Conservation (phyloP, 2,113 vertebrate species). For the Panthera uncia region DNA sequence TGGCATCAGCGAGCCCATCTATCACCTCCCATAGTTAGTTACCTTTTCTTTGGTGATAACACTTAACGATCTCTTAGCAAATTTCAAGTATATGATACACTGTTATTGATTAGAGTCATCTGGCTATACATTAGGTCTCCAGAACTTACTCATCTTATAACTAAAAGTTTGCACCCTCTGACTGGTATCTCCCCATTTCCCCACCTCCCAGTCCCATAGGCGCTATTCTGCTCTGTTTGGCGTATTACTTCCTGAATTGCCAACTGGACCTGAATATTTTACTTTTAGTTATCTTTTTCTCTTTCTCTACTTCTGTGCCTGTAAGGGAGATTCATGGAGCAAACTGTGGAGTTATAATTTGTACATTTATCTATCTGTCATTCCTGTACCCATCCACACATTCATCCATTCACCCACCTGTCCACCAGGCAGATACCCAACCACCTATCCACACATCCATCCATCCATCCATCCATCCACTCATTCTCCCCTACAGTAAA, state of each 20-base stretch:
- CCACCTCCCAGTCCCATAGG: not conserved
- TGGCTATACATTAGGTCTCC: not conserved
- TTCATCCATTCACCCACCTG: too few relatives aligned
- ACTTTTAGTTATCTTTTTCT: not conserved
- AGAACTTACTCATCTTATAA: not conserved
- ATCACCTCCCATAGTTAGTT: not conserved
- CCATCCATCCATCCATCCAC: not conserved
- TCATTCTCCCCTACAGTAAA: not conserved
- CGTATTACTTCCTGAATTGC: not conserved
- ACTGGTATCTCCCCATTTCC: not conserved
- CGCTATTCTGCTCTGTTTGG: not conserved
- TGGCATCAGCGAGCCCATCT: too few relatives aligned
- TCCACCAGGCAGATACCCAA: not conserved
- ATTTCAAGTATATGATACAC: not conserved
- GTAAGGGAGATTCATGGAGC: not conserved
- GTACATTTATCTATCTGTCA: not conserved
- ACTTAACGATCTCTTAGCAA: not conserved
- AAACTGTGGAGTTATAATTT: not conserved
- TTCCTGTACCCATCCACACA: not conserved
- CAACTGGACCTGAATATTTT: not conserved
- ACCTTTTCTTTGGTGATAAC: not conserved
- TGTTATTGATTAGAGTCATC: not conserved
- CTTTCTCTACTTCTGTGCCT: not conserved
- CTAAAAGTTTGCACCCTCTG: not conserved
- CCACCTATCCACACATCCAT: too few relatives aligned